Conservation (phyloP, 1,140 invertebrate genomes). For the Holcopasites calliopsidis region DNA sequence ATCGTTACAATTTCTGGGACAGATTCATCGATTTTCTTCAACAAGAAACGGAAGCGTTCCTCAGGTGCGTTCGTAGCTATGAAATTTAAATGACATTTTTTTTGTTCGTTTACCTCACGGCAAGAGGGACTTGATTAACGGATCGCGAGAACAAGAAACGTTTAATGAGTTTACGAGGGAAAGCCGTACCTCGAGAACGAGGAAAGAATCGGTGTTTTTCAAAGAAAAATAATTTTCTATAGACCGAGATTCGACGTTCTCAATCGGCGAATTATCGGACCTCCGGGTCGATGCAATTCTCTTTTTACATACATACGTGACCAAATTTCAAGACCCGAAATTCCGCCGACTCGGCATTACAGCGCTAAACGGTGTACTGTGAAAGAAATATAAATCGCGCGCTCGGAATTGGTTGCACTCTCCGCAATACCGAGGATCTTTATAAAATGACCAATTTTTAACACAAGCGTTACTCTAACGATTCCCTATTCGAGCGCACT, state of each 20-base stretch:
- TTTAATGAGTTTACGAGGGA: slow-evolving; percentile 76
- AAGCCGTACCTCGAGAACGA: slow-evolving; percentile 49
- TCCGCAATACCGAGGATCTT: too few species aligned
- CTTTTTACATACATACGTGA: slow-evolving; percentile 21
- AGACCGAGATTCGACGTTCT: slow-evolving; percentile 56
- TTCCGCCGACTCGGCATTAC: too few species aligned
- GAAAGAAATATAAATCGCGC: background rate
- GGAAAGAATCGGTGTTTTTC: slow-evolving; percentile 73
- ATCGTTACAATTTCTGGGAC: too few species aligned
- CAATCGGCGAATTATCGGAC: slow-evolving; percentile 48
- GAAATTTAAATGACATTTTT: too few species aligned
- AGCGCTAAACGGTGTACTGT: background rate
- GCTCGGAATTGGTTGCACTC: too few species aligned
- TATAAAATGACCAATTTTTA: too few species aligned
- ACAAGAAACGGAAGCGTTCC: background rate
- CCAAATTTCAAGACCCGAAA: background rate
- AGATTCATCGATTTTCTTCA: background rate
- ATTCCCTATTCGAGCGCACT: too few species aligned
- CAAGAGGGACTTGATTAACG: slow-evolving; percentile 54
- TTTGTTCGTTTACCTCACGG: slow-evolving; percentile 27
- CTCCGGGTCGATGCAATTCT: slow-evolving; percentile 19
- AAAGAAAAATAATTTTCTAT: slow-evolving; percentile 78
- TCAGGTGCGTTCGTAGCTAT: background rate
- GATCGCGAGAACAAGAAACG: slow-evolving; percentile 73
- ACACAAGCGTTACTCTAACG: too few species aligned